These are phyloP conservation scores for Micrasema longulum DNA, from an alignment of 1,140 invertebrate genomes.

Conservation along the genomic window DNA sequence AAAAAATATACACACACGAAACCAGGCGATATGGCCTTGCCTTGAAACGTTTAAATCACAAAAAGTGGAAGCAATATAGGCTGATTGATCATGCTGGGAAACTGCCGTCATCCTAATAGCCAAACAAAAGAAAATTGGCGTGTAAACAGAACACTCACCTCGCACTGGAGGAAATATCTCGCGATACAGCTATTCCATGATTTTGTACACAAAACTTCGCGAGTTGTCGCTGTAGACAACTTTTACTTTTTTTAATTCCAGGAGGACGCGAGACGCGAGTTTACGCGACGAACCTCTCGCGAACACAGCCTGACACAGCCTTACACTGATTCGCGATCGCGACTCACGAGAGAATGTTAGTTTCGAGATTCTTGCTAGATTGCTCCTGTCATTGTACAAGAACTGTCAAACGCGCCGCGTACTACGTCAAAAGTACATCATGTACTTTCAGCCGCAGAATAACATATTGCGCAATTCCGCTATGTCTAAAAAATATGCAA, in stretches of 20 bases:
- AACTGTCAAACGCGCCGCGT: conserved; percentile 15
- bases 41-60: background rate
- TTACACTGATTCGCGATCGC: background rate
- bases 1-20: background rate
- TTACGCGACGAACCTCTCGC: background rate
- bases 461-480: conserved; percentile 16
- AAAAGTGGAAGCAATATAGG: background rate
- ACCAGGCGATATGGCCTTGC: conserved; percentile 1
- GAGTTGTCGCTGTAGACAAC: conserved; percentile 8
- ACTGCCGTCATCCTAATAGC: too few relatives aligned
- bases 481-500: too few relatives aligned
- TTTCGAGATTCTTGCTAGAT: background rate
- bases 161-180: background rate
- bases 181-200: conserved; percentile 14
- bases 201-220: conserved; percentile 22
- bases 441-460: background rate
- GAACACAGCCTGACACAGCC: background rate
- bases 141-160: conserved; percentile 13
- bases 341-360: too few relatives aligned
- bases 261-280: background rate
- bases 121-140: conserved; percentile 7
- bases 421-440: too few relatives aligned
- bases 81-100: background rate
- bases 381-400: conserved; percentile 18
- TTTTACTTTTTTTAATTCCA: conserved; percentile 1